phyloP scores from a whole-genome alignment of 2,888 invertebrate species.

The Charanyca ferruginea region DNA sequence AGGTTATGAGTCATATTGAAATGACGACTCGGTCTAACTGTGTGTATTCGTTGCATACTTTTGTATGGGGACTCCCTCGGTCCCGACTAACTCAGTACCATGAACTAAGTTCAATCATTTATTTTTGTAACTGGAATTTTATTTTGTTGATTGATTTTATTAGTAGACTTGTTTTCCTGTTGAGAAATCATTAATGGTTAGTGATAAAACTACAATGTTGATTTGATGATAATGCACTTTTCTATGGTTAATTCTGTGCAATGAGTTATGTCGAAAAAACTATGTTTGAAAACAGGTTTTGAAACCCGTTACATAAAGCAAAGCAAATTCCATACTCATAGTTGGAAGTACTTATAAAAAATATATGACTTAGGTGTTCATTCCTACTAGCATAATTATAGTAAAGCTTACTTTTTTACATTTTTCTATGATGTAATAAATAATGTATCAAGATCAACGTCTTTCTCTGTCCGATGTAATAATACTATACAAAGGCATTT shows the following conservation, averaged over 20 bases:
- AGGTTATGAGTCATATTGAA: constrained; percentile 19
- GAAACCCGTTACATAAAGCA: neutral
- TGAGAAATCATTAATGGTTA: constrained; percentile 4
- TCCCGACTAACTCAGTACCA: constrained; percentile 22
- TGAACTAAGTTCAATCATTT: constrained; percentile 4
- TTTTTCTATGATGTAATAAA: too few relatives aligned
- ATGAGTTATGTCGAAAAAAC: neutral
- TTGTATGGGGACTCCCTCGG: constrained; percentile 55
- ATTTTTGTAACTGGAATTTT: constrained; percentile 22
- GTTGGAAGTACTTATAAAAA: neutral
- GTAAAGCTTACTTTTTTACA: too few relatives aligned
- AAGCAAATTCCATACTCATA: neutral
- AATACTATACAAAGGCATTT: too few relatives aligned
- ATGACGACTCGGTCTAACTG: constrained; percentile 20
- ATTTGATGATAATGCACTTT: neutral
- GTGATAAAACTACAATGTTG: neutral
- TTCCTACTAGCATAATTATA: neutral
- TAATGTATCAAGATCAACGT: neutral
- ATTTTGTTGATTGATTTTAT: constrained; percentile 15
- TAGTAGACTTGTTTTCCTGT: constrained; percentile 39
- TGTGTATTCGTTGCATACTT: constrained; percentile 5
- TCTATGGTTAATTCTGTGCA: neutral
- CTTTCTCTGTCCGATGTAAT: too few relatives aligned
- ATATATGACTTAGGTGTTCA: neutral
- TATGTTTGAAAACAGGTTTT: neutral